Evolutionary conservation across 2,797 vertebrate genomes (phyloP), one percentile per base, ranked within the genome.

Genomic region (Parauchenoglanis punctatus): DNA sequence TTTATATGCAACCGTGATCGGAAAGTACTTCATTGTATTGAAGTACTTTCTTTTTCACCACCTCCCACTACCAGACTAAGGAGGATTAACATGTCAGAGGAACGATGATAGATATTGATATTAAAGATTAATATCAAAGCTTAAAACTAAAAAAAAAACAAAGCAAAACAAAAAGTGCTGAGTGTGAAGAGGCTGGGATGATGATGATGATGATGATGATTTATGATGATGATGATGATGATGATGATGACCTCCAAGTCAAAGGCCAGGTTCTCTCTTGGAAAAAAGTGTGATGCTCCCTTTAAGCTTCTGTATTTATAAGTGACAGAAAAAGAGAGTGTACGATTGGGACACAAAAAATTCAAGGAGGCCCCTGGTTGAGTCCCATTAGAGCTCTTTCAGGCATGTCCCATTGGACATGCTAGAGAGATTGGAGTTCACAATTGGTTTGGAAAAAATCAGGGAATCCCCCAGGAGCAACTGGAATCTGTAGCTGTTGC

Each of bases 341-440:
- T 81, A 40, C 23, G 77, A 44, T 59, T 81, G 18, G 73, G 12
- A 75, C 72, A 49, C 13, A 25, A 20, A 73, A 76, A 15, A 31
- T 31, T 10, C 15, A 70, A 20, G 35, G 25, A 11, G 18, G 3
- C 56, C 28, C 18, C 44, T 58, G 3, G 17, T 78, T 20, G 28
- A 56, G 7, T 78, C 52, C 76, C 52, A 78, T 15, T 58, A 20
- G 15, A 56, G n/a, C 7, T 56, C n/a, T 40, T 2, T 10, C 17
- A 23, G 31, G 52, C n/a, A 80, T 7, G 11, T 80, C 56, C 31
- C 10, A 80, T 54, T 59, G 77, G 31, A 80, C 77, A 31, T 59
- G 56, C 54, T 59, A 35, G 54, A 59, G 54, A 80, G 76, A 80
- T 80, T 81, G 40, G 23, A 61, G 17, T 63, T 28, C 15, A 81